phyloP scores from a whole-genome alignment of 1,140 invertebrate genomes.

The Anastatus disparis region DNA sequence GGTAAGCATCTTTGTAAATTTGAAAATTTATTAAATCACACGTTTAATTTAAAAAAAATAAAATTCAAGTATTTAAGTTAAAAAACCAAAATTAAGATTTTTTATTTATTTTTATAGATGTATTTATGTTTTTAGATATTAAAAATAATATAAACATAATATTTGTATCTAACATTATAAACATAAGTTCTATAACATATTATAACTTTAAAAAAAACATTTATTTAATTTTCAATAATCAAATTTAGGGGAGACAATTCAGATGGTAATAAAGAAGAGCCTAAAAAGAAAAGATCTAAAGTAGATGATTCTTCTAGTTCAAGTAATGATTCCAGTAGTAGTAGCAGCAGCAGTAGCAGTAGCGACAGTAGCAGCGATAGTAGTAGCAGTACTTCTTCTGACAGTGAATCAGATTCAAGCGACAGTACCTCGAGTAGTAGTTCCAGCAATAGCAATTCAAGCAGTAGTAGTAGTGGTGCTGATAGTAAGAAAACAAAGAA shows the following conservation, averaged over 20 bases:
- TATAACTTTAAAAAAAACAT: too few relatives aligned
- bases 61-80: too few relatives aligned
- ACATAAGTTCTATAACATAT: slow-evolving; percentile 4
- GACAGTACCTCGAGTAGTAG: slow-evolving; percentile 37
- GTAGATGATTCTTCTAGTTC: slow-evolving; percentile 46
- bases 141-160: background rate
- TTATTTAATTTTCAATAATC: slow-evolving; percentile 14
- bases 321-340: slow-evolving; percentile 43
- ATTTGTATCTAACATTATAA: background rate
- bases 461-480: background rate
- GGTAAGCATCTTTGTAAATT: slow-evolving; percentile 51
- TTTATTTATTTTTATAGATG: background rate
- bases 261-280: background rate
- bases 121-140: background rate
- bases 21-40: too few relatives aligned
- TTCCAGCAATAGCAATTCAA: slow-evolving; percentile 22
- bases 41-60: too few relatives aligned
- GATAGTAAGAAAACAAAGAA: slow-evolving; percentile 10
- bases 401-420: slow-evolving; percentile 38
- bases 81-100: too few relatives aligned
- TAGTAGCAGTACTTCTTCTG: slow-evolving; percentile 30
- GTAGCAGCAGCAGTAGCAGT: slow-evolving; percentile 46
- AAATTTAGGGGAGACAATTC: background rate
- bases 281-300: slow-evolving; percentile 46
- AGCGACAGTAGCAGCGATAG: slow-evolving; percentile 41